Evolutionary conservation across 1,140 invertebrate genomes (phyloP), one percentile per base, ranked within the genome.

Genomic region (Phymorhynchus buccinoides): DNA sequence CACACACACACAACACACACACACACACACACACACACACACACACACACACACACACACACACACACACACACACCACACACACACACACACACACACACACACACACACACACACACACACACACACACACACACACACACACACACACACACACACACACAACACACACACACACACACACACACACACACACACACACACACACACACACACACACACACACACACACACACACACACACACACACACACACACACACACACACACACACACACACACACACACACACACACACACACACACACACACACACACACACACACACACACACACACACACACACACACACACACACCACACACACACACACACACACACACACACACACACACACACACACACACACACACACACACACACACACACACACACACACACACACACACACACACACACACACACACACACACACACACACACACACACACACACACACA

Each of bases 131-230:
- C 73, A 75, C 73, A 75, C 73, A 52, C 48, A 52, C 48, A n/a
- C n/a, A n/a, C n/a, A n/a, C n/a, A 75, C 73, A 75, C 73, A 75
- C 35, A 75, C 73, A 75, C 73, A 41, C 73, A 37, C 73, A 71
- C 35, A 71, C 30, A n/a, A 71, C 68, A 71, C 68, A 71, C 68
- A 71, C 68, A 71, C 68, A 71, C 68, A 32, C 30, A 35, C 30
- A 71, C 68, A 71, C 68, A 35, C 30, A 71, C 68, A 71, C 66
- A 71, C 66, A 71, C 66, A 71, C 68, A 71, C 68, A 71, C 68
- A 71, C 68, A 71, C 68, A 27, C 68, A 71, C 68, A 71, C 68
- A 71, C 30, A 71, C 7, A 71, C 30, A 35, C 30, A 14, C 68
- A 2, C 68, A 71, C 68, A 35, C 68, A 71, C 30, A 35, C 30